Evolutionary conservation across 64 coral and sea anemone species (phyloP), one percentile per base, ranked within the genome.

Genomic region (Hydrozoanthus tunicans): DNA sequence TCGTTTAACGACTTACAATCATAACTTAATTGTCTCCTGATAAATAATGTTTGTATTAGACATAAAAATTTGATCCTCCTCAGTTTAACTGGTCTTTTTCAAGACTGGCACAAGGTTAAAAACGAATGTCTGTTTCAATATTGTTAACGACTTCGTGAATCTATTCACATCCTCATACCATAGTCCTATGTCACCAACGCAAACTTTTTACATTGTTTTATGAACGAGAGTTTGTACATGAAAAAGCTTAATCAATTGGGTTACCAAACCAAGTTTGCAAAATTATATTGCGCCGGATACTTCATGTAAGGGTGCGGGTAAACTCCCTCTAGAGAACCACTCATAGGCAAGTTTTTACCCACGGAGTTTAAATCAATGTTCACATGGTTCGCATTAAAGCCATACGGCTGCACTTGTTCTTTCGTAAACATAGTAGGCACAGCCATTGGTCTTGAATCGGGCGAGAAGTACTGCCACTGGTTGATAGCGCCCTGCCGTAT

Each of bases 381-480:
- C 66, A 73, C 8, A 63, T 61, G 59, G 32, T 32, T 88, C 11
- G 84, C 9, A 85, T 99, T 99, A 82, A 90, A 91, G 60, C 93
- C 92, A 73, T 98, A 95, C 12, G 97, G 62, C 12, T 77, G 81
- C 23, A 80, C 65, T 85, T 77, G 93, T 62, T 96, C 97, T 90
- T 94, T 86, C 53, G 94, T 90, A 9, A 96, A 75, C 69, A 99
- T 79, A 43, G 32, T 43, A 55, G 97, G 97, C 11, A 99, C 92
- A 14, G 94, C 83, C 14, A 99, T 90, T 82, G 88, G 91, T 51
- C 97, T 86, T 20, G 97, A 90, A 14, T 99, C 97, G 54, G 95
- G 75, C 6, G 94, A 84, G 68, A 99, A 93, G 65, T 92, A 92
- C 43, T 91, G 91, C 97, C 97, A 99, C 14, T 92, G 90, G 43